Evolutionary conservation across 2,797 vertebrate genomes (phyloP).

Genomic region (Fringilla coelebs): DNA sequence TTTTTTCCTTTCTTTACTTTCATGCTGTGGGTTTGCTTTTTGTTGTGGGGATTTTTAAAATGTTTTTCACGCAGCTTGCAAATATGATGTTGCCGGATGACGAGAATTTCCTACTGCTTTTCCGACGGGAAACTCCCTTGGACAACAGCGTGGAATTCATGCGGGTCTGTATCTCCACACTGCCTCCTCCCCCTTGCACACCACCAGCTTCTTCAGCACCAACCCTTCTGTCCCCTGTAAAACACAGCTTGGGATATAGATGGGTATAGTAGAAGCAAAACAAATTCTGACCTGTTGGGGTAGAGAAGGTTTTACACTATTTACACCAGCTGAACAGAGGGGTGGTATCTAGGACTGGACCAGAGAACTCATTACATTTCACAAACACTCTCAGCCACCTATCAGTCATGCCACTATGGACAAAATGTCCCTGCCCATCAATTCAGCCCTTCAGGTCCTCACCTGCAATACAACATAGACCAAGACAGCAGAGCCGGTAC

Average conservation of each 20-base stretch:
- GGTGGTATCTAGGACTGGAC: neutral
- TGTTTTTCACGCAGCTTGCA: constrained; percentile 80
- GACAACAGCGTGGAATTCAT: constrained; percentile 98
- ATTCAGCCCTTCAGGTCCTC: neutral
- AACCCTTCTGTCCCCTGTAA: neutral
- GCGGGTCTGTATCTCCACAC: constrained; percentile 76
- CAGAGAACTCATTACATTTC: neutral
- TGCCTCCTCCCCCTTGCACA: neutral
- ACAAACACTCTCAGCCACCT: neutral
- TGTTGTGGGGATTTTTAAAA: accelerated
- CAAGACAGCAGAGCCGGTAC: neutral
- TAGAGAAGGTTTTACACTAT: neutral
- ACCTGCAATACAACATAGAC: neutral
- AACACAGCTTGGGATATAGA: neutral
- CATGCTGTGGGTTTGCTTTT: neutral
- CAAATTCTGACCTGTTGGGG: accelerated
- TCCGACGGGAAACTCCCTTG: constrained; percentile 88
- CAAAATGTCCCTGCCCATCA: neutral
- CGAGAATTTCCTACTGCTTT: constrained; percentile 94
- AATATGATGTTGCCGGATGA: constrained; percentile 89
- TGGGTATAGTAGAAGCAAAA: neutral
- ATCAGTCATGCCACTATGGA: neutral
- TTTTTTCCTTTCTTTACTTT: neutral
- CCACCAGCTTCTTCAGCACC: neutral
- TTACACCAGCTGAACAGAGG: neutral